Conservation (phyloP, 2,113 vertebrate species). For the Gadus macrocephalus region DNA sequence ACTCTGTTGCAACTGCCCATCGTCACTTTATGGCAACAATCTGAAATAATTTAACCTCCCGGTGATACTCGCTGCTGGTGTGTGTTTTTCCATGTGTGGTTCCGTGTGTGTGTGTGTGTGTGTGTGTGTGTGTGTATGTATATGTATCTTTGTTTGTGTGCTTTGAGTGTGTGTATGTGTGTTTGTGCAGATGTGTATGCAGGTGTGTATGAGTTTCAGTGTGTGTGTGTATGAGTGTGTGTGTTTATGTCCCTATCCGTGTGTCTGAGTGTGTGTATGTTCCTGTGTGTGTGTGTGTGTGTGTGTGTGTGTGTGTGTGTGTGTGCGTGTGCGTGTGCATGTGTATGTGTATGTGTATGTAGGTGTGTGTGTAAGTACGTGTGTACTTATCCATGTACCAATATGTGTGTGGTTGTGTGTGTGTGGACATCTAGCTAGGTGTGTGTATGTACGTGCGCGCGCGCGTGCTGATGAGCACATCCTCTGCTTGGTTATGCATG, state of each 20-base stretch:
- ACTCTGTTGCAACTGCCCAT: slow-evolving; percentile 11
- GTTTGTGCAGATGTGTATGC: not conserved
- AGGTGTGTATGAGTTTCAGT: not conserved
- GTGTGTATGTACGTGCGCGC: too few species aligned
- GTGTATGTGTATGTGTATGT: too few species aligned
- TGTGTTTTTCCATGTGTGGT: too few species aligned
- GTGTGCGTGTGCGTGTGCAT: too few species aligned
- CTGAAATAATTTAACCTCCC: slow-evolving; percentile 23
- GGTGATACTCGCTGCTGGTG: slow-evolving; percentile 9
- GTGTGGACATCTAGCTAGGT: too few species aligned
- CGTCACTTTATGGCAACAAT: not conserved
- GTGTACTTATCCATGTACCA: too few species aligned
- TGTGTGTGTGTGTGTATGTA: not conserved
- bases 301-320: too few species aligned
- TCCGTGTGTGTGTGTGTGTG: not conserved
- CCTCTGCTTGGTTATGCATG: too few species aligned
- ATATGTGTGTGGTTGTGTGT: not conserved
- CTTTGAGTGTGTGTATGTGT: not conserved
- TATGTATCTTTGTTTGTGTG: not conserved
- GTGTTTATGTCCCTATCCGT: not conserved
- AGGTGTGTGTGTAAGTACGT: too few species aligned
- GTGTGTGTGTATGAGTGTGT: not conserved
- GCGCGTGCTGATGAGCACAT: too few species aligned
- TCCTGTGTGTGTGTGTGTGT: not conserved
- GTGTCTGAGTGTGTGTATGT: not conserved